Percentiles rank a stretch among this genome's conserved stretches.
These are phyloP conservation scores for Bujurquina vittata DNA, from an alignment of 2,113 vertebrate species.

Conservation along the genomic window DNA sequence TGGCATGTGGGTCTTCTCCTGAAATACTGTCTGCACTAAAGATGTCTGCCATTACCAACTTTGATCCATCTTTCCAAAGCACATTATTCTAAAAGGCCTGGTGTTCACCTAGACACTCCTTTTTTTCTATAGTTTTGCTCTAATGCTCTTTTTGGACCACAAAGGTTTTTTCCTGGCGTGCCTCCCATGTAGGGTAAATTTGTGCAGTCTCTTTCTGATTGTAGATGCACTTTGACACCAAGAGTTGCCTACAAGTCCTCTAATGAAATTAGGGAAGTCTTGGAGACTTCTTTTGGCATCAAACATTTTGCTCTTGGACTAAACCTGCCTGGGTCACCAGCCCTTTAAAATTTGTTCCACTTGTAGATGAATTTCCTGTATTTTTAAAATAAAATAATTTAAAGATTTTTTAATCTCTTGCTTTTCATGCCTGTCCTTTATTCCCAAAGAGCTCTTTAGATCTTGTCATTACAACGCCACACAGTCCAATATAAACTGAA, in stretches of 20 bases:
- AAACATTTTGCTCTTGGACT: not conserved
- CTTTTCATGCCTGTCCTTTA: not conserved
- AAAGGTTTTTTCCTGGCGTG: not conserved
- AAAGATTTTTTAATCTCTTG: not conserved
- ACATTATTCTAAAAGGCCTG: not conserved
- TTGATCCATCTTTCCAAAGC: not conserved
- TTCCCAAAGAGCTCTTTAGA: not conserved
- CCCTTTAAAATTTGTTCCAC: not conserved
- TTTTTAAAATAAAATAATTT: not conserved
- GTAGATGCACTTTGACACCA: not conserved
- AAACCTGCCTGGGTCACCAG: not conserved
- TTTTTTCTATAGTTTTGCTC: not conserved
- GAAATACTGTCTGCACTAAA: not conserved
- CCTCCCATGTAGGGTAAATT: not conserved
- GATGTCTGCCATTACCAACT: not conserved
- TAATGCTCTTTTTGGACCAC: not conserved
- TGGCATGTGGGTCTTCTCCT: not conserved
- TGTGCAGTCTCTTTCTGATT: not conserved
- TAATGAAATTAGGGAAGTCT: not conserved
- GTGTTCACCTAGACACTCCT: not conserved
- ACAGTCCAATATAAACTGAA: not conserved
- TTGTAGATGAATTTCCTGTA: not conserved
- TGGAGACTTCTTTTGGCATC: not conserved
- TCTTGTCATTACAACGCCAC: not conserved
- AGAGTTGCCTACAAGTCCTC: not conserved